These are phyloP conservation scores for Sebastes steindachneri DNA, from an alignment of 2,797 vertebrate species.

Conservation along the genomic window DNA sequence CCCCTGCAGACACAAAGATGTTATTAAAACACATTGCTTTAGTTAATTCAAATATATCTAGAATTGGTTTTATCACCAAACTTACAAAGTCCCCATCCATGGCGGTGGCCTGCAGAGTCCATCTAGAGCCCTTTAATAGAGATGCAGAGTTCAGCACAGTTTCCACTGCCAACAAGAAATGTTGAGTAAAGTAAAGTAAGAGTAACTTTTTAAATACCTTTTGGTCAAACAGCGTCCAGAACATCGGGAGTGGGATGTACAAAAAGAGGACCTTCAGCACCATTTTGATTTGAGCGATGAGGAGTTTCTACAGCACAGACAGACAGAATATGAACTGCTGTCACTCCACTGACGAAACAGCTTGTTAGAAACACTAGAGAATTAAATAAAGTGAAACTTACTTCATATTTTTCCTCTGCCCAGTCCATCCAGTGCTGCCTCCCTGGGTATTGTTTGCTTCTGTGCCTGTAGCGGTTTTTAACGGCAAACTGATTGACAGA, in stretches of 20 bases:
- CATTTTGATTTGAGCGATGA: constrained; percentile 95
- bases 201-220: constrained; percentile 84
- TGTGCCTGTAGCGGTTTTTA: constrained; percentile 89
- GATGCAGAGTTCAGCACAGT: background rate
- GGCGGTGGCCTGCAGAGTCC: constrained; percentile 94
- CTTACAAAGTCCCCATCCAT: constrained; percentile 94
- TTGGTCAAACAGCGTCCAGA: constrained; percentile 97
- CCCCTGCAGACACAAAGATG: constrained; percentile 81
- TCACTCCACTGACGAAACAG: background rate
- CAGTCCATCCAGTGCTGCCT: constrained; percentile 97
- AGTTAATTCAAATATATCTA: background rate
- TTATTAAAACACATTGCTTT: background rate
- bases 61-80: constrained; percentile 28
- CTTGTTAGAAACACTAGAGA: background rate
- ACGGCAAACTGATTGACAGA: constrained; percentile 87
- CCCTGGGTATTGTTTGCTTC: constrained; percentile 84
- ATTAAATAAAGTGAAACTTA: constrained; percentile 65
- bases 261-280: constrained; percentile 92
- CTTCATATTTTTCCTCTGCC: constrained; percentile 92
- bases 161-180: background rate
- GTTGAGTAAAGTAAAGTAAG: background rate
- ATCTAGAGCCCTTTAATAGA: constrained; percentile 90
- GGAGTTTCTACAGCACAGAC: constrained; percentile 84
- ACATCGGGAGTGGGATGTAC: constrained; percentile 97
- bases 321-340: constrained; percentile 1